These are phyloP conservation scores for Anthrax anthrax DNA, from an alignment of 2,888 invertebrate species.

Conservation along the genomic window DNA sequence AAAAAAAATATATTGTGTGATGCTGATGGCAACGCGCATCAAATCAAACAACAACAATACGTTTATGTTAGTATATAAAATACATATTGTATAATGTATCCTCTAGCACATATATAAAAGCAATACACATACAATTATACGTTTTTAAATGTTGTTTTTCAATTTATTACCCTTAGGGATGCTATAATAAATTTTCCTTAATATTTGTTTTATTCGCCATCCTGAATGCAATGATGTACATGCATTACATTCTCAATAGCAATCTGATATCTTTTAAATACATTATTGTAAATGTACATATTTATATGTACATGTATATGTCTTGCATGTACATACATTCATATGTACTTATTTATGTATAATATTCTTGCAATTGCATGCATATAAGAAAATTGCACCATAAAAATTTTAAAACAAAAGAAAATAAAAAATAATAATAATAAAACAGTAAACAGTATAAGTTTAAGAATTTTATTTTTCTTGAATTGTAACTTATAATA, in stretches of 20 bases:
- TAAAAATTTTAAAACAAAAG: too few species aligned
- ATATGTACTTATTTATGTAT: too few species aligned
- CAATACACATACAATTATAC: neutral
- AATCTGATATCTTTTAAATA: neutral
- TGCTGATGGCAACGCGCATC: neutral
- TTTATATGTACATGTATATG: neutral
- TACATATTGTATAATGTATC: too few species aligned
- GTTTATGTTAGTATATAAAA: too few species aligned
- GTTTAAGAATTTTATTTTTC: too few species aligned
- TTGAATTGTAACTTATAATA: too few species aligned
- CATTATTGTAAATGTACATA: neutral
- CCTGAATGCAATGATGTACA: neutral
- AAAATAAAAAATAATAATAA: too few species aligned
- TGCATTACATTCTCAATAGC: too few species aligned
- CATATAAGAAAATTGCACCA: too few species aligned
- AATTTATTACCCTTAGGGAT: constrained; percentile 3
- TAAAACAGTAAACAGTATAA: too few species aligned
- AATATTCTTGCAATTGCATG: too few species aligned
- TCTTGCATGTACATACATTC: neutral
- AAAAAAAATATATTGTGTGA: neutral
- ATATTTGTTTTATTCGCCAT: constrained; percentile 7
- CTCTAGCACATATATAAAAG: too few species aligned
- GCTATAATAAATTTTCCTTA: constrained; percentile 7
- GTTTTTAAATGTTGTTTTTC: neutral
- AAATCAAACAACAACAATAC: neutral